These are phyloP conservation scores for Bothrops jararaca DNA, from an alignment of 2,113 vertebrate species.

Conservation along the genomic window DNA sequence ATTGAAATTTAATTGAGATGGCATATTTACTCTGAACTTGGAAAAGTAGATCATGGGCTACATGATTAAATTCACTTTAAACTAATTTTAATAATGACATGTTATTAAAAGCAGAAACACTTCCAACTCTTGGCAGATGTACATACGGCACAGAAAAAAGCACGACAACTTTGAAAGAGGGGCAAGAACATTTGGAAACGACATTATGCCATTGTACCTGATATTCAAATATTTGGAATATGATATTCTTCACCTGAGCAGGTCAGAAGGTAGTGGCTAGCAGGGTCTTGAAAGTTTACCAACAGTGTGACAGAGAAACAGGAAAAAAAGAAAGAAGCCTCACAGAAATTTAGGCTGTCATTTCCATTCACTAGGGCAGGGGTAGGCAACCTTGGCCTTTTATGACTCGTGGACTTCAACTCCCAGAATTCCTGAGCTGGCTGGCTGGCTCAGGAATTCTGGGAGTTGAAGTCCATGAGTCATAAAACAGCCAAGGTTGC, in stretches of 20 bases:
- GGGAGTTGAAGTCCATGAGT: too few species aligned
- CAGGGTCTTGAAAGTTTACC: constrained; percentile 66
- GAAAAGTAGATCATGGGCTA: constrained; percentile 51
- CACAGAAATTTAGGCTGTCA: constrained; percentile 51
- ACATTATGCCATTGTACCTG: constrained; percentile 56
- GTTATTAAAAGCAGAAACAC: constrained; percentile 54
- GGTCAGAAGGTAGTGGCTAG: constrained; percentile 62
- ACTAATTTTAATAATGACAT: constrained; percentile 66
- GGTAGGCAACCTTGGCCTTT: too few species aligned
- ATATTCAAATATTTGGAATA: constrained; percentile 44
- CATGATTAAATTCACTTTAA: constrained; percentile 64
- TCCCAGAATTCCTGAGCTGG: too few species aligned
- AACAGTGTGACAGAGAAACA: constrained; percentile 55
- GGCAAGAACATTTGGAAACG: constrained; percentile 61
- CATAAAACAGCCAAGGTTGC: too few species aligned
- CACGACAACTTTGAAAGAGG: constrained; percentile 62
- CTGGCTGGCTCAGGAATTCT: too few species aligned
- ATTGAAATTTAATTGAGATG: constrained; percentile 66
- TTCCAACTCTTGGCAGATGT: constrained; percentile 47
- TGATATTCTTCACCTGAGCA: constrained; percentile 66
- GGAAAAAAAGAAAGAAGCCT: not conserved
- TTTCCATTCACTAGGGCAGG: constrained; percentile 41
- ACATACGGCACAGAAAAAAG: constrained; percentile 46
- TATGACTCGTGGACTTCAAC: too few species aligned
- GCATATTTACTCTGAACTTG: constrained; percentile 60